Evolutionary conservation across 2,797 vertebrate species (phyloP).

Genomic region (Lacerta bilineata): DNA sequence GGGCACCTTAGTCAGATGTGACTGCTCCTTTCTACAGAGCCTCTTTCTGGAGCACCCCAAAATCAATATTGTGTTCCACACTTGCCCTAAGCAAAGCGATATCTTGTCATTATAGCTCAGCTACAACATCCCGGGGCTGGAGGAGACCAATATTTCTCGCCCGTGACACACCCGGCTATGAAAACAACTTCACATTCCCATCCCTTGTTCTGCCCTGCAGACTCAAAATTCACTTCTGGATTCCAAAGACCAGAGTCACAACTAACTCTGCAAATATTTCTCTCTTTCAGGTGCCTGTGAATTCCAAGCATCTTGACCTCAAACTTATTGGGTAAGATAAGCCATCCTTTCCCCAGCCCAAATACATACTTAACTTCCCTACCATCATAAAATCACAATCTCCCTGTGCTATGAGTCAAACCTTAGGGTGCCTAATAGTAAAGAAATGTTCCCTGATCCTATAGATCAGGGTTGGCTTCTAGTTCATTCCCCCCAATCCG

Average conservation of each 20-base stretch:
- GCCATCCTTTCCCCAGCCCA: too few species aligned
- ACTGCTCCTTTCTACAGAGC: neutral
- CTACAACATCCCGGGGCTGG: neutral
- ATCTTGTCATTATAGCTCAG: neutral
- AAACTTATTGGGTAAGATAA: constrained; percentile 23
- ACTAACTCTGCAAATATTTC: neutral
- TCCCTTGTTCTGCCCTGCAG: neutral
- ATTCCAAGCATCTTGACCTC: constrained; percentile 53
- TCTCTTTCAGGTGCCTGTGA: constrained; percentile 63
- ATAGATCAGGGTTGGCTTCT: too few species aligned
- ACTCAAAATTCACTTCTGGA: neutral
- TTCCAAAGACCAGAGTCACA: neutral
- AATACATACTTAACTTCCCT: neutral
- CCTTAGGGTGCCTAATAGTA: neutral
- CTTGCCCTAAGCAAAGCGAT: neutral
- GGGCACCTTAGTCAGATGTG: neutral
- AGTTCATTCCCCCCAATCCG: too few species aligned
- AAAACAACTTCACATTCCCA: neutral
- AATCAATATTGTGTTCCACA: neutral
- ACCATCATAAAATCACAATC: neutral
- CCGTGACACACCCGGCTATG: neutral
- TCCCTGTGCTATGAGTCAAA: neutral
- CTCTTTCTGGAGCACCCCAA: neutral
- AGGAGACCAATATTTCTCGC: neutral
- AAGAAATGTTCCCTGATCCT: neutral